Base-by-base conservation (phyloP, 2,888 invertebrate species). In the Lysandra bellargus region DNA sequence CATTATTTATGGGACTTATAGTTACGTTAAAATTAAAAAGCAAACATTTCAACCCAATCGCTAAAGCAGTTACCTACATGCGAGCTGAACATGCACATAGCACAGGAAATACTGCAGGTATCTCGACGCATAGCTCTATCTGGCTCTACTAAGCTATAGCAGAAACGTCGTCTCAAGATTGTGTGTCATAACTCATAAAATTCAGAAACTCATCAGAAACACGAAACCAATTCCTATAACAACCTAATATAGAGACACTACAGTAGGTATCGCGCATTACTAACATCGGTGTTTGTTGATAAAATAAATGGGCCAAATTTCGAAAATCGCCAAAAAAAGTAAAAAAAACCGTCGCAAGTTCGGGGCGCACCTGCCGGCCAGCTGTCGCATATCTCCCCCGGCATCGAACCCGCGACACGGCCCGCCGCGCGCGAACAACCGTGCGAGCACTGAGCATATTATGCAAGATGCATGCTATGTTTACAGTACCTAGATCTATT, bases 321-420 rank as follows among this genome's bases (percentile, higher is more conserved):
- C 61, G 5, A 57, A 49, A 76, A n/a, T 78, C 60, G 40, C 37
- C 40, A 5, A 57, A 60, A 60, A 64, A 69, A n/a, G 7, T n/a
- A 78, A 44, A 79, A 78, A 79, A 78, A 78, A 81, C 79, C 44
- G 74, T 74, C 76, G 81, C 81, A 80, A 80, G 83, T 81, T 79
- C 78, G 80, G 81, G 79, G 80, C 82, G 84, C 85, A 85, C 85
- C 85, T 85, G 84, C 82, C 85, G 84, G 85, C 85, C 85, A 92
- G 92, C 92, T 93, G 92, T 91, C 89, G 88, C 88, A 86, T 89
- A 88, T 91, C 91, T 89, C 90, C 89, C 89, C 87, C 85, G 86
- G 86, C 83, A 88, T 88, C 89, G 88, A 85, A 84, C 86, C 85
- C 84, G 79, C 87, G 85, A 87, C 84, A 84, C 87, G 80, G 80